Conservation (phyloP, 2,888 invertebrate species). For the Parnassius mnemosyne region DNA sequence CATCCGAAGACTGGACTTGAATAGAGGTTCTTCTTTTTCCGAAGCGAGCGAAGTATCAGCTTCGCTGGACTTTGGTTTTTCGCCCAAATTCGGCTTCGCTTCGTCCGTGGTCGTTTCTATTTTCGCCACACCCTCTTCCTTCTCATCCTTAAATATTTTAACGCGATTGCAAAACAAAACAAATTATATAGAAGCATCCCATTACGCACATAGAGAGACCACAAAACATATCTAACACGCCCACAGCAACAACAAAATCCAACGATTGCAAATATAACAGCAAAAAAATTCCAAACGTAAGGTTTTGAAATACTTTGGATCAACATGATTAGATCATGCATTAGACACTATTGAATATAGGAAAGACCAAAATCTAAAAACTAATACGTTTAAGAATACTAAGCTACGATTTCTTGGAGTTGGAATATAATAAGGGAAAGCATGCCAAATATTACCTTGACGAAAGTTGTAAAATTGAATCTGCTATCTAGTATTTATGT, state of each 20-base stretch:
- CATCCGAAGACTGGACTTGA: constrained; percentile 72
- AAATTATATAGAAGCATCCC: constrained; percentile 42
- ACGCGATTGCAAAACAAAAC: constrained; percentile 73
- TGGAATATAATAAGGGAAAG: background rate
- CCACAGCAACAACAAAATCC: constrained; percentile 57
- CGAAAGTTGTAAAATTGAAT: too few relatives aligned
- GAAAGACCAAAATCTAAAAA: background rate
- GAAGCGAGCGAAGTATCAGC: constrained; percentile 53
- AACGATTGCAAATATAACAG: constrained; percentile 44
- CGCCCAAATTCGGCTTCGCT: constrained; percentile 65
- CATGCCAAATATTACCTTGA: too few relatives aligned
- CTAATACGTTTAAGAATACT: too few relatives aligned
- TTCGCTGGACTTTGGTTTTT: constrained; percentile 51
- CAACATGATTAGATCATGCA: constrained; percentile 13
- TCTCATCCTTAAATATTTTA: constrained; percentile 66
- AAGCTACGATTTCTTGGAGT: background rate
- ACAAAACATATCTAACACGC: constrained; percentile 44
- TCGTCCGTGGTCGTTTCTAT: constrained; percentile 75
- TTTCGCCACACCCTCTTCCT: constrained; percentile 70
- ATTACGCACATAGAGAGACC: constrained; percentile 55
- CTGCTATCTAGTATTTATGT: too few relatives aligned
- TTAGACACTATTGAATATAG: constrained; percentile 1
- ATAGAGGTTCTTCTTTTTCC: constrained; percentile 73
- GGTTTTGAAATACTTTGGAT: constrained; percentile 36
- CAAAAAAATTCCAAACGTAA: constrained; percentile 56